These are phyloP conservation scores for Tortricodes alternella DNA, from an alignment of 2,888 invertebrate species.

Conservation along the genomic window DNA sequence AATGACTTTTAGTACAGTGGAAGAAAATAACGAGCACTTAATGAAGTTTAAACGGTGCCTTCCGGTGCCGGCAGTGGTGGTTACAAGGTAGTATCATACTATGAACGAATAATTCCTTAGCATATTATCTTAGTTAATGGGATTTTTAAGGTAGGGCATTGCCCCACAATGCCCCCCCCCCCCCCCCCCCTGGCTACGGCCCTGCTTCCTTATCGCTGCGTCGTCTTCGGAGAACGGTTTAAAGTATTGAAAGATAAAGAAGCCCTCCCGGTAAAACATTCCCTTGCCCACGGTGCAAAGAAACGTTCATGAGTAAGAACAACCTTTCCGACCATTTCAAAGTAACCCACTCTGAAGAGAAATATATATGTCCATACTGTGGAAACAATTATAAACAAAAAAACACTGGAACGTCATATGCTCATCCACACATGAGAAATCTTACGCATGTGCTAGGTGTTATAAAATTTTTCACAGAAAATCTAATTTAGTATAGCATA, in stretches of 20 bases:
- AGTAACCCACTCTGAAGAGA: constrained; percentile 53
- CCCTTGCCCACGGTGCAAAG: constrained; percentile 48
- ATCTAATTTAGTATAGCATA: constrained; percentile 60
- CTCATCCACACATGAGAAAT: constrained; percentile 72
- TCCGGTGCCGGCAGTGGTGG: no score
- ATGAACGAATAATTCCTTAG: no score
- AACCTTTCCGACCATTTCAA: constrained; percentile 55
- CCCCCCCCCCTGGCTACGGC: no score
- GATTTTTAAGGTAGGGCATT: no score
- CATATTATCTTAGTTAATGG: no score
- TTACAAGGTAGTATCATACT: no score
- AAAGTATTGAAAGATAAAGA: constrained; percentile 46
- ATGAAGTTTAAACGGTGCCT: constrained; percentile 50
- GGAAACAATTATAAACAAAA: constrained; percentile 66
- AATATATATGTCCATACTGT: constrained; percentile 53
- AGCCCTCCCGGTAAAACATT: constrained; percentile 42
- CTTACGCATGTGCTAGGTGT: constrained; percentile 72
- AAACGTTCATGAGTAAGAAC: constrained; percentile 47
- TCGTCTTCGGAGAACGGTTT: constrained; percentile 56
- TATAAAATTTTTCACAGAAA: constrained; percentile 63
- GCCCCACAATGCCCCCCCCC: no score
- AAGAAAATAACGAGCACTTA: constrained; percentile 53
- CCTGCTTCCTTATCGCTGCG: constrained; percentile 56
- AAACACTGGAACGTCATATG: constrained; percentile 69
- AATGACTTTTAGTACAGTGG: constrained; percentile 44